These are phyloP conservation scores for Polietes domitor DNA, from an alignment of 2,888 invertebrate genomes.

Conservation along the genomic window DNA sequence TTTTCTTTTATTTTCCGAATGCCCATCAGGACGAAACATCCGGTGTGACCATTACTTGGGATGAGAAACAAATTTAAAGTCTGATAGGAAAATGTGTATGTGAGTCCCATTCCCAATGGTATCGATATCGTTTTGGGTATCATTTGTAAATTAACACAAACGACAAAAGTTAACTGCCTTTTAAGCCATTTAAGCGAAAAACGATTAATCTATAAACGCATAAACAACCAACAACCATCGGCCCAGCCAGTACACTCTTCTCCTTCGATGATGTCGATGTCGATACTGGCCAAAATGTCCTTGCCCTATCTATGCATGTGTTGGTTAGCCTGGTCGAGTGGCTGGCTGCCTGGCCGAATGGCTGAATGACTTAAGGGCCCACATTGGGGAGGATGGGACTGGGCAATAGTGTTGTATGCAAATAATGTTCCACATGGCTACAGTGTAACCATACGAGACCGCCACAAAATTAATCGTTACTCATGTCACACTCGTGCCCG, in stretches of 20 bases:
- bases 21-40: neutral
- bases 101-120: conserved; percentile 41
- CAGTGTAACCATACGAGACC: conserved; percentile 49
- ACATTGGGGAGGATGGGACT: neutral
- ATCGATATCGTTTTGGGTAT: conserved; percentile 66
- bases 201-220: conserved; percentile 79
- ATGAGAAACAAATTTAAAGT: neutral
- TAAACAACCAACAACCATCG: conserved; percentile 73
- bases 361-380: conserved; percentile 36
- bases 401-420: conserved; percentile 61
- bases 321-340: neutral
- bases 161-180: conserved; percentile 73
- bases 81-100: conserved; percentile 54
- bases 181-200: conserved; percentile 78
- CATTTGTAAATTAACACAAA: conserved; percentile 70
- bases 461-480: conserved; percentile 66
- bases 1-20: conserved; percentile 43
- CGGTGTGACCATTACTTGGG: neutral
- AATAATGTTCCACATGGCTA: conserved; percentile 62
- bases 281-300: neutral
- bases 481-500: conserved; percentile 43
- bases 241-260: neutral
- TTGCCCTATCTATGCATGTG: neutral
- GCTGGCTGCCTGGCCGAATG: neutral
- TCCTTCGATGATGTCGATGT: neutral